Base-by-base conservation (phyloP, 2,888 invertebrate genomes). In the Parnassius glacialis region DNA sequence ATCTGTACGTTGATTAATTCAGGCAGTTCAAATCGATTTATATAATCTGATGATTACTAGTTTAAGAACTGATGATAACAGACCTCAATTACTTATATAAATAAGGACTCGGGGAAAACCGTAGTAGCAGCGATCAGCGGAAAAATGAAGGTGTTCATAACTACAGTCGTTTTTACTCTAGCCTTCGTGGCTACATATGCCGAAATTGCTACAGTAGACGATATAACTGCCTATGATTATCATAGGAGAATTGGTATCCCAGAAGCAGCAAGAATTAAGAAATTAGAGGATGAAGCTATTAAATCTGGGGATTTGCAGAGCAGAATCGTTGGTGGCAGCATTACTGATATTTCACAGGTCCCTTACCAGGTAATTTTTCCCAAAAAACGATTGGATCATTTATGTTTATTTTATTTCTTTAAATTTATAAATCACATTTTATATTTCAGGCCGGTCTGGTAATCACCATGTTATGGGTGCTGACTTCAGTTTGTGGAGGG, bases 311-410 rank as follows among this genome's bases (percentile, higher is more conserved):
- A 51, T n/a, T 1, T 10, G n/a, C 11, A 51, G n/a, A 52, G 43
- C 43, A 59, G 53, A 20, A 59, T 59, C 7, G 59, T 59, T 43
- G 59, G 59, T 42, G 59, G 59, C 11, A 61, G 67, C 3, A 2
- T 70, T 5, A 67, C 74, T 20, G 69, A 80, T 54, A 80, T 86
- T 45, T 59, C 74, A 2, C 13, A 71, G 43, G 70, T 74, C 16
- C 85, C 86, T 5, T 85, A 84, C 68, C 85, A 85, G 77, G 86
- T 85, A 69, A 51, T 34, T 34, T 34, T 34, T 7, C 25, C 34
- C 34, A 34, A 34, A 20, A 34, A 5, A 7, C 7, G 5, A 7
- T 34, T 7, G 7, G 34, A 34, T 34, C 34, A 34, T 34, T 34
- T 7, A 34, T 20, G 1, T 20, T 20, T 2, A 34, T 34, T 34